Evolutionary conservation across 64 coral and sea anemone genomes (phyloP).

Genomic region (Montipora cactus): DNA sequence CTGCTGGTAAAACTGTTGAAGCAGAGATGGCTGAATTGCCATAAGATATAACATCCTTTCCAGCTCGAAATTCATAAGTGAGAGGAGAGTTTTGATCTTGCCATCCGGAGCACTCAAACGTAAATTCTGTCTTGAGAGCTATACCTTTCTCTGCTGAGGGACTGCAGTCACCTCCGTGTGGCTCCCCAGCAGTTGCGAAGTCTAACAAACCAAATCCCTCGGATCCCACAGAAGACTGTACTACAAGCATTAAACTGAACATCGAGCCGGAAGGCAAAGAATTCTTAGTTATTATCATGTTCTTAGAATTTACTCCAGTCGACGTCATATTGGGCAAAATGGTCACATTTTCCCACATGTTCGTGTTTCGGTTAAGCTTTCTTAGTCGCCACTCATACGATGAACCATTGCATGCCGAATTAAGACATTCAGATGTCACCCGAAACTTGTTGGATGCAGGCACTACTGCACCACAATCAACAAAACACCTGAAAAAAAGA

Average conservation of each 20-base stretch:
- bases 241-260: neutral
- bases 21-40: neutral
- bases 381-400: neutral
- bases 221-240: neutral
- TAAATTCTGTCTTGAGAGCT: neutral
- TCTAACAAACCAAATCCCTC: neutral
- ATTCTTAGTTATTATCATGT: slow-evolving; percentile 4
- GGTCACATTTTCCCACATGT: neutral
- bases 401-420: neutral
- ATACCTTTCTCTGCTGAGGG: neutral
- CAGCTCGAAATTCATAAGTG: slow-evolving; percentile 3
- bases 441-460: slow-evolving; percentile 11
- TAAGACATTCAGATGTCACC: neutral
- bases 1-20: slow-evolving; percentile 1
- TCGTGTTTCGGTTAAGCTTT: no score
- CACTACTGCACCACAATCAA: slow-evolving; percentile 13
- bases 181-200: slow-evolving; percentile 5
- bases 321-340: neutral
- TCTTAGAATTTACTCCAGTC: neutral
- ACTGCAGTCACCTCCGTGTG: neutral
- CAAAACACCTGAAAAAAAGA: slow-evolving; percentile 14
- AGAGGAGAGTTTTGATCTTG: neutral
- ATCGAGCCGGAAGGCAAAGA: neutral
- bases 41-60: neutral
- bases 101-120: slow-evolving; percentile 8